These are phyloP conservation scores for Conomelus anceps DNA, from an alignment of 2,888 invertebrate genomes.

Conservation along the genomic window DNA sequence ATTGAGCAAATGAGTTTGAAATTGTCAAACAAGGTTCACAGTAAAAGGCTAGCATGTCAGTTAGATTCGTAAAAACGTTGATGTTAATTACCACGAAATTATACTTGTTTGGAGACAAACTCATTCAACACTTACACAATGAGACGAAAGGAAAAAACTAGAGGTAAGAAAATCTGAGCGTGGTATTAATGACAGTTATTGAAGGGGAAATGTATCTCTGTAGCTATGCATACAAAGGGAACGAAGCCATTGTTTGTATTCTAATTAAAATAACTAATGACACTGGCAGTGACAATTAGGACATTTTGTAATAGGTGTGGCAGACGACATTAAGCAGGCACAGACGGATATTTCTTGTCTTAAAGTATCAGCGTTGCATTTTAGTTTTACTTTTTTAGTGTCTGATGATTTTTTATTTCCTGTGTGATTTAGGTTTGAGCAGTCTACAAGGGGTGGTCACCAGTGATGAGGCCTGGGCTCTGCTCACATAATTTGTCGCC, in stretches of 20 bases:
- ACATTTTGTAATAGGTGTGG: background rate
- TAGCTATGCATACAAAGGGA: slow-evolving; percentile 8
- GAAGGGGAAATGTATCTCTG: background rate
- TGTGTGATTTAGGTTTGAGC: background rate
- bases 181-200: slow-evolving; percentile 11
- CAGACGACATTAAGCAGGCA: background rate
- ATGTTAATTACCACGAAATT: background rate
- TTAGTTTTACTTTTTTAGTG: slow-evolving; percentile 5
- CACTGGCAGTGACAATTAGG: slow-evolving; percentile 16
- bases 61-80: background rate
- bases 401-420: background rate
- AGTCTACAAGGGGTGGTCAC: background rate
- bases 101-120: background rate
- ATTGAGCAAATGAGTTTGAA: too few relatives aligned
- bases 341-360: slow-evolving; percentile 3
- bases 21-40: too few relatives aligned
- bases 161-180: background rate
- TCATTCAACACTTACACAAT: background rate
- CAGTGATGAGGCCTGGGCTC: background rate
- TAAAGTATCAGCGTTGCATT: background rate
- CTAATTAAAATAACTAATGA: slow-evolving; percentile 28
- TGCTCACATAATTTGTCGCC: background rate
- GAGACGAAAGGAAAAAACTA: background rate
- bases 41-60: background rate
- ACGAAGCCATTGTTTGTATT: slow-evolving; percentile 22